These are phyloP conservation scores for Parazoanthus atlanticus DNA, from an alignment of 92 coral and sea anemone genomes.

Conservation along the genomic window DNA sequence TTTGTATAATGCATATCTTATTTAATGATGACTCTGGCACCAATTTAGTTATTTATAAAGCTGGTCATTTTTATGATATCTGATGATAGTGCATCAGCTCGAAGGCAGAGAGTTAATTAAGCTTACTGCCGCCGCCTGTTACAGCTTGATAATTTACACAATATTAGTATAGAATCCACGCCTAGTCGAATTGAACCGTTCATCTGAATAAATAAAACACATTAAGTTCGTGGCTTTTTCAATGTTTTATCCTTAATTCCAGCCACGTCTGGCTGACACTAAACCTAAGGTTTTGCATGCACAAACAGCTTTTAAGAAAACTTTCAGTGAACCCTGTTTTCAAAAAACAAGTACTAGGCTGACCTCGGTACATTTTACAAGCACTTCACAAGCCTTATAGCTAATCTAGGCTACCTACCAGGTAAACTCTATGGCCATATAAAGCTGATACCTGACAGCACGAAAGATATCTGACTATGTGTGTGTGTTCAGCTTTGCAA, in stretches of 20 bases:
- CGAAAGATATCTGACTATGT: not conserved
- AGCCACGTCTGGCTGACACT: not conserved
- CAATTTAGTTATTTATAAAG: slow-evolving; percentile 27
- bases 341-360: not conserved
- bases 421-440: not conserved
- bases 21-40: slow-evolving; percentile 19
- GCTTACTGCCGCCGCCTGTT: slow-evolving; percentile 4
- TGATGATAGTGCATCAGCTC: slow-evolving; percentile 18
- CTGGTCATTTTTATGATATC: slow-evolving; percentile 32
- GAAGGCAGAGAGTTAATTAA: slow-evolving; percentile 29
- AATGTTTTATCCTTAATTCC: not conserved
- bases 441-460: not conserved
- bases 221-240: not conserved
- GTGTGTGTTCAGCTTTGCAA: slow-evolving; percentile 8
- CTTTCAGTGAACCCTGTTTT: not conserved
- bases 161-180: slow-evolving; percentile 12
- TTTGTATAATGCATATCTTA: not conserved
- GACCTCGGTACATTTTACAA: not conserved
- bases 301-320: not conserved
- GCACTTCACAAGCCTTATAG: not conserved
- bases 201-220: slow-evolving; percentile 20
- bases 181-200: not conserved
- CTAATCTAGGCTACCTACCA: not conserved
- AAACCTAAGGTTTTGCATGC: not conserved
- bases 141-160: slow-evolving; percentile 22